These are phyloP conservation scores for Lucilia sericata DNA, from an alignment of 1,140 invertebrate species.

Conservation along the genomic window DNA sequence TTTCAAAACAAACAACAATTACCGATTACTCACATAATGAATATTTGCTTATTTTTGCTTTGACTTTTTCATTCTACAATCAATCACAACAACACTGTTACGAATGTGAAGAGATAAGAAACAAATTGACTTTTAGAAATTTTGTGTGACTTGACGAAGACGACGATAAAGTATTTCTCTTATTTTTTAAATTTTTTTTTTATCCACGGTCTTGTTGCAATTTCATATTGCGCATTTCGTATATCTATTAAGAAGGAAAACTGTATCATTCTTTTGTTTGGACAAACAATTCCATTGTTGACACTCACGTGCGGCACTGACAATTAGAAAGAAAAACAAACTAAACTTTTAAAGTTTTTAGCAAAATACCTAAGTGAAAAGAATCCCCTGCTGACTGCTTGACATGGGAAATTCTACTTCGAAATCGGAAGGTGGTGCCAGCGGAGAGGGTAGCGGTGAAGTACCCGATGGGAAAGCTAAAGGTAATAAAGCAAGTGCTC, in stretches of 20 bases:
- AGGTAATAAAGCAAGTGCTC: background rate
- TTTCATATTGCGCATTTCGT: conserved; percentile 21
- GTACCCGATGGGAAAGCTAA: background rate
- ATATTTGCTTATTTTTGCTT: background rate
- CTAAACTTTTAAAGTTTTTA: background rate
- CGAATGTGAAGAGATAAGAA: conserved; percentile 11
- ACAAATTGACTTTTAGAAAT: background rate
- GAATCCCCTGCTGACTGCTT: background rate
- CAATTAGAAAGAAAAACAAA: background rate
- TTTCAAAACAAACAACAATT: background rate
- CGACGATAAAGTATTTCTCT: background rate
- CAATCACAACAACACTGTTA: conserved; percentile 10
- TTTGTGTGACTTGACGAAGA: conserved; percentile 15
- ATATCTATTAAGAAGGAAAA: background rate
- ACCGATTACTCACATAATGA: background rate
- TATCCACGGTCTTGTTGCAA: conserved; percentile 1
- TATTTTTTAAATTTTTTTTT: conserved; percentile 13
- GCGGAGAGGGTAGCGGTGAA: background rate
- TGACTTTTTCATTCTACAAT: background rate
- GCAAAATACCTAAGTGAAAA: background rate
- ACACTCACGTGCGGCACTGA: background rate
- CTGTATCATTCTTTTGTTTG: background rate
- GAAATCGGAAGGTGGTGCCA: conserved; percentile 12
- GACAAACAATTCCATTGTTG: background rate
- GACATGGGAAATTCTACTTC: conserved; percentile 34